Base-by-base conservation (phyloP, 2,797 vertebrate species). In the Silurus lanzhouensis region DNA sequence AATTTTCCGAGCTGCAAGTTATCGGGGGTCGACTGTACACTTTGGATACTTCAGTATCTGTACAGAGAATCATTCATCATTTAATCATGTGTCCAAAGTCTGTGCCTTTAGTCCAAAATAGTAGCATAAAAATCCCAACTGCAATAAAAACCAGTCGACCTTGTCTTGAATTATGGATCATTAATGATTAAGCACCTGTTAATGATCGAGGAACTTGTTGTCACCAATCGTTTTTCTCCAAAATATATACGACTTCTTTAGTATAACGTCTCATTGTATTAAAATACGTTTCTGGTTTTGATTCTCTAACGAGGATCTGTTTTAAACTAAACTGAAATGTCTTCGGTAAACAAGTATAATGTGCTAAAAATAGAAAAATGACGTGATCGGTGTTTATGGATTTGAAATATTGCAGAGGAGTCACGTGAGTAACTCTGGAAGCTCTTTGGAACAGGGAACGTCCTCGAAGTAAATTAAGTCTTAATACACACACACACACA, bases 401-500 rank as follows among this genome's bases (percentile, higher is more conserved):
- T 57, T 27, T 31, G 72, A 57, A 8, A 14, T 55, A 48, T 8
- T 75, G 22, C 48, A 57, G 52, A 31, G 27, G 15, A 55, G 52
- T 27, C 52, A 76, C 4, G 25, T n/a, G 10, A 76, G 25, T 6
- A 76, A 7, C 57, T 31, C 25, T 20, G 25, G 74, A 76, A 19
- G 9, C 58, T 31, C 25, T 31, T 58, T 8, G 57, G 48, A 19
- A 20, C 31, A 13, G 52, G 74, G 22, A 78, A 46, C 20, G 61
- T 78, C 31, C 31, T 78, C 44, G 61, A 44, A 61, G 31, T 61
- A 31, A 77, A 76, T 58, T 61, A 60, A 60, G 19, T 78, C 5
- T 19, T 44, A 52, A 80, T 6, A 71, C 31, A 71, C 68, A 71
- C 68, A 74, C 46, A 74, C 71, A 74, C 71, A 48, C 20, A 55